phyloP scores from a whole-genome alignment of 2,888 invertebrate species.

The Drosophila atroscutellata region DNA sequence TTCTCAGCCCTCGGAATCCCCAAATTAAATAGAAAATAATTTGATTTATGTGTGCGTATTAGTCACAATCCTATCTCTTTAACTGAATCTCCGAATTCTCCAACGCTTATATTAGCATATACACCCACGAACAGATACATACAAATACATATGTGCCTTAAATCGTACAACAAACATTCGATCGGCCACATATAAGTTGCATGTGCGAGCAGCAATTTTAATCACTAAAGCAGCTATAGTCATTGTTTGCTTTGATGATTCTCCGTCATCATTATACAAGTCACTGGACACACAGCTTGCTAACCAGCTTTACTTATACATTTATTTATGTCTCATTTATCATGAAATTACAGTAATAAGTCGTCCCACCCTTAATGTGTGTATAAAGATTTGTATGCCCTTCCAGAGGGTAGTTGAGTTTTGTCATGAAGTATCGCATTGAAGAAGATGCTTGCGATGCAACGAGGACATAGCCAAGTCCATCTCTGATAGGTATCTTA shows the following conservation, averaged over 20 bases:
- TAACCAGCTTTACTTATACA: slow-evolving; percentile 30
- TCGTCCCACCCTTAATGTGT: slow-evolving; percentile 44
- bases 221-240: slow-evolving; percentile 1
- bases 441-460: not conserved
- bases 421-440: not conserved
- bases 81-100: slow-evolving; percentile 7
- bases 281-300: not conserved
- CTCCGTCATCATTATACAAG: not conserved
- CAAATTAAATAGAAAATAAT: slow-evolving; percentile 66
- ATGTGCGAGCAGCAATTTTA: slow-evolving; percentile 11
- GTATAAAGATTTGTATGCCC: slow-evolving; percentile 25
- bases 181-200: not conserved
- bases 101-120: not conserved
- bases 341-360: slow-evolving; percentile 56
- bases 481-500: not conserved
- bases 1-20: slow-evolving; percentile 39
- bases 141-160: not conserved
- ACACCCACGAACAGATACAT: not conserved
- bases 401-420: not conserved
- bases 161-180: not conserved
- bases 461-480: not conserved
- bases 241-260: slow-evolving; percentile 3
- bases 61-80: slow-evolving; percentile 6
- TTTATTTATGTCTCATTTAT: slow-evolving; percentile 56
- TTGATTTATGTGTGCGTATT: slow-evolving; percentile 55